These are phyloP conservation scores for Pedionomus torquatus DNA, from an alignment of 2,113 vertebrate genomes.

Conservation along the genomic window DNA sequence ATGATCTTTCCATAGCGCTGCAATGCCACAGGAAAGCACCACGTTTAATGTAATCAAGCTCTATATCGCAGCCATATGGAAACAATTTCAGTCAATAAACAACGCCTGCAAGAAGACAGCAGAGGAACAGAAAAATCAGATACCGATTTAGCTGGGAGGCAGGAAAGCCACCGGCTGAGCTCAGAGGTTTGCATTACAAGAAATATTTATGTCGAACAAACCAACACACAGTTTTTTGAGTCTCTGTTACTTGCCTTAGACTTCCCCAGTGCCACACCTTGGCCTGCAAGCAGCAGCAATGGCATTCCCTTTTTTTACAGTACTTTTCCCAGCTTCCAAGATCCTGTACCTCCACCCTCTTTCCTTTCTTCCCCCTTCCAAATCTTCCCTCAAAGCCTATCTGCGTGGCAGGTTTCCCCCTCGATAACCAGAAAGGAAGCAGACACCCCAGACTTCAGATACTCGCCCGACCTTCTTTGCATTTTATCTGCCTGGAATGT, in stretches of 20 bases:
- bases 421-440: not conserved
- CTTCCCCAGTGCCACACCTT: not conserved
- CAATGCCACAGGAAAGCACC: conserved; percentile 57
- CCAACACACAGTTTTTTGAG: not conserved
- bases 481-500: not conserved
- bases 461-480: rapidly evolving
- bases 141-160: not conserved
- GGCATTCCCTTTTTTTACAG: too few relatives aligned
- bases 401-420: not conserved
- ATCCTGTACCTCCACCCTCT: not conserved
- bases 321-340: not conserved
- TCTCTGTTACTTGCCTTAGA: rapidly evolving
- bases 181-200: not conserved
- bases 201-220: not conserved
- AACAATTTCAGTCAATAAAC: conserved; percentile 72
- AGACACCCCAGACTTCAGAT: not conserved
- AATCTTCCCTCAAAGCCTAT: not conserved
- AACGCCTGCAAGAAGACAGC: conserved; percentile 40
- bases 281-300: not conserved
- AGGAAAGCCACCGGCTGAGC: not conserved
- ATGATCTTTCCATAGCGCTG: not conserved
- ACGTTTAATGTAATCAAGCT: conserved; percentile 68
- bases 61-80: conserved; percentile 68
- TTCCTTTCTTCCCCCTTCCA: not conserved
- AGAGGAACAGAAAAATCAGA: conserved; percentile 45